Conservation (phyloP, 2,113 vertebrate genomes). For the Chlamydotis undulata region DNA sequence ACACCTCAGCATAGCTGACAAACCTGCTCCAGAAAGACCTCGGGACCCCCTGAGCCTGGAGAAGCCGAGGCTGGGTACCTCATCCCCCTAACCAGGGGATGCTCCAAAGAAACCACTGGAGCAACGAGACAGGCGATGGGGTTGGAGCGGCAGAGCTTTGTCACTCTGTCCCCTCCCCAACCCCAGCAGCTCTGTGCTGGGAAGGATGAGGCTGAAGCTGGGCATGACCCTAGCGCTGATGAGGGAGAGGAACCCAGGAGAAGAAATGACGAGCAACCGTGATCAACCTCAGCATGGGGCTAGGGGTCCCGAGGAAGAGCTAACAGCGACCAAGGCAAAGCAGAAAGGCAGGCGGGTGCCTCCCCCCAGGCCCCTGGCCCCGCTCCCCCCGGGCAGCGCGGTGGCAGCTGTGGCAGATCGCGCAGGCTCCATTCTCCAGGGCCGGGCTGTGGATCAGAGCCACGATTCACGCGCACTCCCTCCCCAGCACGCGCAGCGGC, state of each 20-base stretch:
- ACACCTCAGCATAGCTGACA: background rate
- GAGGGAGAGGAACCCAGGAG: background rate
- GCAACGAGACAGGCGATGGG: background rate
- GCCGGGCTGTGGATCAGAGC: background rate
- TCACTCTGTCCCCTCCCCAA: background rate
- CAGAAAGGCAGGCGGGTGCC: background rate
- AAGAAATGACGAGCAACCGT: background rate
- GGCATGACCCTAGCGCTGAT: rapidly evolving
- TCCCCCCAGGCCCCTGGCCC: background rate
- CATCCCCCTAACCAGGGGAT: background rate
- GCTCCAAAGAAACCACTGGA: background rate
- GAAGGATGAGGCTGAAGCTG: rapidly evolving
- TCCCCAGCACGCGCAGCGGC: rapidly evolving
- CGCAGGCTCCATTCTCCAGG: background rate
- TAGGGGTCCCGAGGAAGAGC: too few species aligned
- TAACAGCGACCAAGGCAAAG: background rate
- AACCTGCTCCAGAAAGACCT: background rate
- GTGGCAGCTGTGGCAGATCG: background rate
- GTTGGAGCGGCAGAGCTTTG: background rate
- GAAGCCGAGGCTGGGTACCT: background rate
- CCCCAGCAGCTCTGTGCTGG: background rate
- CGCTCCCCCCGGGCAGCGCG: rapidly evolving
- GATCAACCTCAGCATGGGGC: too few species aligned
- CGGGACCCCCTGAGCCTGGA: background rate
- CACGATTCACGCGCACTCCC: rapidly evolving